Percentiles rank a stretch among this genome's conserved stretches.
phyloP scores from a whole-genome alignment of 2,113 vertebrate genomes.

The Sinocyclocheilus grahami region DNA sequence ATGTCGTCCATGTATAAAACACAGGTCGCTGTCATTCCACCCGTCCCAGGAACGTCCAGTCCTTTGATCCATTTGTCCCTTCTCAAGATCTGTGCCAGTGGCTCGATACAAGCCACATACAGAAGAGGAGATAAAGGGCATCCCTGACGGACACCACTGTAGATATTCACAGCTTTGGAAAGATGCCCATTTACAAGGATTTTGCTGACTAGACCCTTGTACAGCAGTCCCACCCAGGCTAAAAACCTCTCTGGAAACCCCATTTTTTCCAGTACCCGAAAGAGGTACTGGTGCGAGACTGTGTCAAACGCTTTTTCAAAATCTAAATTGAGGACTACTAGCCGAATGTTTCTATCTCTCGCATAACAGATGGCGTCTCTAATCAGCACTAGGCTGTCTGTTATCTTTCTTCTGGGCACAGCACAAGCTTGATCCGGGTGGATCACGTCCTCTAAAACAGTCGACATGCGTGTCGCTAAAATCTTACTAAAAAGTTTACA shows the following conservation, averaged over 20 bases:
- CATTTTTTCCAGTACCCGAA: conserved; percentile 48
- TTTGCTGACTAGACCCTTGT: background rate
- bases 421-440: conserved; percentile 9
- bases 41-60: background rate
- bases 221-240: background rate
- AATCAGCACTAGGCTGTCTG: background rate
- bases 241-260: conserved; percentile 32
- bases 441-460: conserved; percentile 50
- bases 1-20: conserved; percentile 29
- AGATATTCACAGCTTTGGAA: background rate
- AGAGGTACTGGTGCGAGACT: conserved; percentile 48
- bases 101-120: background rate
- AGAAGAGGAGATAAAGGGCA: conserved; percentile 50
- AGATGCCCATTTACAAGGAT: conserved; percentile 21
- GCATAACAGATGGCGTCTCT: no score
- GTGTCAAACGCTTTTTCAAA: conserved; percentile 48
- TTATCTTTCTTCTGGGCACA: background rate
- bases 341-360: background rate
- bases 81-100: conserved; percentile 49
- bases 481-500: conserved; percentile 41
- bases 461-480: background rate
- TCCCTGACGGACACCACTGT: conserved; percentile 34
- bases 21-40: background rate
- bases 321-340: conserved; percentile 51
- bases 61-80: conserved; percentile 46